Evolutionary conservation across 2,113 vertebrate genomes (phyloP).

Genomic region (Hydrochoerus hydrochaeris): DNA sequence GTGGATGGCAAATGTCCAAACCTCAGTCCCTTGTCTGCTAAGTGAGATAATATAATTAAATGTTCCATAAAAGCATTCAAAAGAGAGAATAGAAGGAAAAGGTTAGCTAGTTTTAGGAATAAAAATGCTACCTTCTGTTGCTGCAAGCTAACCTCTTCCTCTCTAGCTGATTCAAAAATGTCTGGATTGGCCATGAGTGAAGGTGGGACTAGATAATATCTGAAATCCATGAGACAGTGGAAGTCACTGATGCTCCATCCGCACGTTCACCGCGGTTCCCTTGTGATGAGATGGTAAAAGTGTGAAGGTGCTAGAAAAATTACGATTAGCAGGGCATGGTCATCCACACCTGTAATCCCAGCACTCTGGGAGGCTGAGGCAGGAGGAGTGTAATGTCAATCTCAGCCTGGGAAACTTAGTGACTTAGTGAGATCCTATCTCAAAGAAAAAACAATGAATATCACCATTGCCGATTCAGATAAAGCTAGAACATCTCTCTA

Average conservation of each 20-base stretch:
- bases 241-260: not conserved
- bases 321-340: not conserved
- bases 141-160: not conserved
- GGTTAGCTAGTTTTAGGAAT: conserved; percentile 8
- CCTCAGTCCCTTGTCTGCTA: not conserved
- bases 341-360: not conserved
- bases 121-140: not conserved
- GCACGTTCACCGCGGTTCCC: not conserved
- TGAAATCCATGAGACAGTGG: not conserved
- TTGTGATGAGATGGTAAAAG: not conserved
- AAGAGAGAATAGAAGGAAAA: not conserved
- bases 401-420: not conserved
- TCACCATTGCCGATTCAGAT: not conserved
- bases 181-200: not conserved
- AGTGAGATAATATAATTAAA: not conserved
- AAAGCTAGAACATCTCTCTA: not conserved
- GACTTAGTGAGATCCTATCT: not conserved
- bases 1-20: not conserved
- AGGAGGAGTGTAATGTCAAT: not conserved
- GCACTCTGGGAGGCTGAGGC: not conserved
- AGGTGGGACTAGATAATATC: not conserved
- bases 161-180: not conserved
- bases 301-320: not conserved
- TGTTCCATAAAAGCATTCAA: not conserved
- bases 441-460: not conserved